Conservation (phyloP, 2,888 invertebrate genomes). For the Pseudeuparius sepicola region DNA sequence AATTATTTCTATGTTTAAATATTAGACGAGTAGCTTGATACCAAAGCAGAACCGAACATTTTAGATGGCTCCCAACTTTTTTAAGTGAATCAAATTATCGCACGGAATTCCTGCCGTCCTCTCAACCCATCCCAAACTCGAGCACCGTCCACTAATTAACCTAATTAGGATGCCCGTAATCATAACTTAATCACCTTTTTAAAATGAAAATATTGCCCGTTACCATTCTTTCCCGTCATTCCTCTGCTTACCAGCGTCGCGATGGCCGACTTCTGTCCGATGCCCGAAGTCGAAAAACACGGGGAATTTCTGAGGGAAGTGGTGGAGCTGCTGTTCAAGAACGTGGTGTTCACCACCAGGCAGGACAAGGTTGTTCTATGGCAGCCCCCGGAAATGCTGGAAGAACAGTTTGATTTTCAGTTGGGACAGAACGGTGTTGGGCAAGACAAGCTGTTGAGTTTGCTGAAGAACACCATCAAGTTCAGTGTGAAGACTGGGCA, state of each 20-base stretch:
- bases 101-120: too few relatives aligned
- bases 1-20: too few relatives aligned
- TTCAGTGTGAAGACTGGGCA: conserved; percentile 50
- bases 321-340: conserved; percentile 36
- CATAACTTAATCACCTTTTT: background rate
- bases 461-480: conserved; percentile 41
- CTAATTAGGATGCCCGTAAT: conserved; percentile 2
- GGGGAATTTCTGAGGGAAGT: conserved; percentile 37
- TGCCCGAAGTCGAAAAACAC: conserved; percentile 36
- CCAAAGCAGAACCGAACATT: too few relatives aligned
- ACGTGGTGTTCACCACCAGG: conserved; percentile 38
- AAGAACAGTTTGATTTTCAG: conserved; percentile 37
- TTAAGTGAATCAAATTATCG: too few relatives aligned
- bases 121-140: too few relatives aligned
- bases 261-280: conserved; percentile 33
- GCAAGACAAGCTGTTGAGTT: conserved; percentile 39
- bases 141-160: too few relatives aligned
- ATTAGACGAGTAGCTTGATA: too few relatives aligned
- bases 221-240: too few relatives aligned
- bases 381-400: conserved; percentile 41
- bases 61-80: too few relatives aligned
- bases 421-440: conserved; percentile 35
- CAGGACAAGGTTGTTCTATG: conserved; percentile 43
- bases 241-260: too few relatives aligned
- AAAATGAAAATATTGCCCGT: too few relatives aligned